phyloP scores from a whole-genome alignment of 1,140 invertebrate species.

The Aphelenchoides besseyi region DNA sequence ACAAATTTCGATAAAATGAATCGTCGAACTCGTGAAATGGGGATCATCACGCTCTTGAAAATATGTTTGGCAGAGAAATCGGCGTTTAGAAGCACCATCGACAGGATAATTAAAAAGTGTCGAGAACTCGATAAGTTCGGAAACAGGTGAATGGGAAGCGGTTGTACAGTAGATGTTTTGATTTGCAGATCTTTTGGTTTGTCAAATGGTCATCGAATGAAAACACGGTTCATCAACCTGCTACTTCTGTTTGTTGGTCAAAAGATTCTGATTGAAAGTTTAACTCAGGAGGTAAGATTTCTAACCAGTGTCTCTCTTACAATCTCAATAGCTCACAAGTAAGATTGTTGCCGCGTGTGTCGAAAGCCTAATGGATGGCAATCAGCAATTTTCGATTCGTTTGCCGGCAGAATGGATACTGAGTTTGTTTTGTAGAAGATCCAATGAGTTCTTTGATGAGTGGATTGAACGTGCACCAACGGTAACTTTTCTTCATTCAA shows the following conservation, averaged over 20 bases:
- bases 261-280: no score
- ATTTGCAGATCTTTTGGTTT: slow-evolving; percentile 15
- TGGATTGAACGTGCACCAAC: neutral
- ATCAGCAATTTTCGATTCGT: slow-evolving; percentile 43
- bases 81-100: no score
- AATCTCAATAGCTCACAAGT: no score
- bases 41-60: neutral
- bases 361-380: slow-evolving; percentile 30
- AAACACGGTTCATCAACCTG: slow-evolving; percentile 10
- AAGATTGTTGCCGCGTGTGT: slow-evolving; percentile 2
- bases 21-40: neutral
- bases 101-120: no score
- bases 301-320: neutral
- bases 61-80: neutral
- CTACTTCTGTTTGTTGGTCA: slow-evolving; percentile 1
- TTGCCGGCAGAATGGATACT: slow-evolving; percentile 41
- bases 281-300: neutral
- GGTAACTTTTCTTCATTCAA: neutral
- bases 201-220: slow-evolving; percentile 11
- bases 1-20: neutral
- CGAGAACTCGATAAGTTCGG: neutral
- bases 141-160: neutral
- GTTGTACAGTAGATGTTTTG: neutral
- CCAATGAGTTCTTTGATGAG: neutral
- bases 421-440: slow-evolving; percentile 21